Evolutionary conservation across 2,797 vertebrate genomes (phyloP), one percentile per base, ranked within the genome.

Genomic region (Sebastes variabilis): DNA sequence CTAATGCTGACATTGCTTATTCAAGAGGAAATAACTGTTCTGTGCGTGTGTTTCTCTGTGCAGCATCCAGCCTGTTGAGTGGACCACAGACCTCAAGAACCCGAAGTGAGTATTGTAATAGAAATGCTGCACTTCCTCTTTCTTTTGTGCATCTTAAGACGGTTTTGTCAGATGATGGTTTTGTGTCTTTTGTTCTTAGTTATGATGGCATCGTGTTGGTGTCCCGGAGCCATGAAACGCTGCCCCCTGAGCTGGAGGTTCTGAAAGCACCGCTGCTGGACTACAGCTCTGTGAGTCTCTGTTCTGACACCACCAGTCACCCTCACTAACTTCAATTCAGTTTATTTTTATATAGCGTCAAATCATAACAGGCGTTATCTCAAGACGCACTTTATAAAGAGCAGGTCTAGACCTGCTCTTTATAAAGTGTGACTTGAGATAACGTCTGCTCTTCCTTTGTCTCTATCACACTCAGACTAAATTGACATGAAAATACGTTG

Each of bases 201-300:
- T 97, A 92, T 71, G 96, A 97, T 89, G 96, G 96, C 24, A 65
- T 97, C 9, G 77, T 97, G 71, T 70, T 97, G 80, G 94, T 97
- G 79, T 88, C 95, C 12, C 89, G 93, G 75, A 85, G 79, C 78
- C 72, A 90, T 77, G 93, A 96, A 2, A 72, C 92, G 0, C 89
- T 97, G 75, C 90, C 95, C 4, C 2, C 72, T 1, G 84, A 95
- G 61, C 94, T 97, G 2, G 88, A 93, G 62, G 77, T 60, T 67
- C 91, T 96, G 80, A 95, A 93, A 79, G 92, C 75, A 4, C 94
- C 94, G 0, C 93, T 97, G 72, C 91, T 91, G 83, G 94, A 96
- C 88, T 96, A 96, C 87, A 92, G 93, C 83, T 87, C 92, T 59
- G 96, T 97, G 59, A 92, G 96, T 83, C 9, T 82, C 54, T 25